Conservation (phyloP, 2,797 vertebrate species). For the Anguilla pacifica region DNA sequence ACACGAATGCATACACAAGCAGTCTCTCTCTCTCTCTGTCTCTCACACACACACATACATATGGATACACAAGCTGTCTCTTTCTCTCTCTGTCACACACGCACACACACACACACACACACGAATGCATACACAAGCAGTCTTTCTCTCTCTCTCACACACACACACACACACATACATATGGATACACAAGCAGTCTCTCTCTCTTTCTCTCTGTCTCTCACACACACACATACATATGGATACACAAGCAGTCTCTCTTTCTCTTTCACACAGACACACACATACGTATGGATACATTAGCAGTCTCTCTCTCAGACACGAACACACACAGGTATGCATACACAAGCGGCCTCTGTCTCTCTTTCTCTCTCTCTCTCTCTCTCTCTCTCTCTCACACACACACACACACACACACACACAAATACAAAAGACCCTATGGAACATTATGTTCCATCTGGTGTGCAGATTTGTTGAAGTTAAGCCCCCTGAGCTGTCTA, state of each 20-base stretch:
- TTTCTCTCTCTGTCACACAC: background rate
- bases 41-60: no score
- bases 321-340: no score
- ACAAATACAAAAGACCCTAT: background rate
- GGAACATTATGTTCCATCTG: background rate
- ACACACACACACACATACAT: background rate
- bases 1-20: no score
- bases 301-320: background rate
- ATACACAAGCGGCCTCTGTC: background rate
- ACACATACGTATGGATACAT: no score
- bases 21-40: no score
- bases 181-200: background rate
- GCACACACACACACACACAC: background rate
- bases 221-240: background rate
- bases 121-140: no score
- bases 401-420: background rate
- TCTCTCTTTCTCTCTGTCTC: no score
- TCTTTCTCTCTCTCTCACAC: background rate
- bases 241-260: background rate
- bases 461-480: conserved; percentile 29
- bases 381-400: background rate
- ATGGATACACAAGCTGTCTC: no score
- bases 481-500: conserved; percentile 19
- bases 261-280: no score
- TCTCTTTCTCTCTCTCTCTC: no score